phyloP scores from a whole-genome alignment of 1,140 invertebrate genomes.

The Leptinotarsa undecemlineata region DNA sequence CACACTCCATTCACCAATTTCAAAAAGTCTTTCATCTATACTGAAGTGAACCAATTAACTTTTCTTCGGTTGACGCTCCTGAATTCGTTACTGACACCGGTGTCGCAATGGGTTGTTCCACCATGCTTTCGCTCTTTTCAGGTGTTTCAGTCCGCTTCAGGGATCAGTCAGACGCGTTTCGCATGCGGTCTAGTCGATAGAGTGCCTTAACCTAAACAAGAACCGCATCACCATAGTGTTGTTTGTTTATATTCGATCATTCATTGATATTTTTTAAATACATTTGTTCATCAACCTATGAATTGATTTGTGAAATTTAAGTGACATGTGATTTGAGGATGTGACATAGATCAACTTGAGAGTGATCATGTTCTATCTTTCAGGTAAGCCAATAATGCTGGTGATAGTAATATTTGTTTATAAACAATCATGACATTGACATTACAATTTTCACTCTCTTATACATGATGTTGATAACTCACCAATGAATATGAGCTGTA shows the following conservation, averaged over 20 bases:
- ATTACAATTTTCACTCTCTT: no score
- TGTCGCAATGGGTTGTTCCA: conserved; percentile 21
- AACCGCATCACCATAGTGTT: neutral
- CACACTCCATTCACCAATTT: neutral
- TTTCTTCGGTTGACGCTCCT: conserved; percentile 15
- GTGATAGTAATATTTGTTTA: neutral
- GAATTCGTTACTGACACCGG: conserved; percentile 29
- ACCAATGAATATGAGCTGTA: no score
- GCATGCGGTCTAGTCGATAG: neutral
- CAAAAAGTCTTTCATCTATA: neutral
- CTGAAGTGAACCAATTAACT: neutral
- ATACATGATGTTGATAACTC: no score
- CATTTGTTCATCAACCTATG: no score
- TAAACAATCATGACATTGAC: no score
- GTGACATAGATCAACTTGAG: no score
- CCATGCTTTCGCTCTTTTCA: conserved; percentile 16
- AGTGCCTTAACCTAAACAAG: conserved; percentile 15
- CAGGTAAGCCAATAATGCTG: neutral
- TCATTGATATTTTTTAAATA: no score
- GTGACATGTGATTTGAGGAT: no score
- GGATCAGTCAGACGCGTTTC: conserved; percentile 10
- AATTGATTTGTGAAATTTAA: no score
- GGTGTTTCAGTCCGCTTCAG: conserved; percentile 25
- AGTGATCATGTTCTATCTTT: no score
- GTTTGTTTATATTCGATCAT: no score